Conservation (phyloP, 2,113 vertebrate species). For the Arenaria interpres region DNA sequence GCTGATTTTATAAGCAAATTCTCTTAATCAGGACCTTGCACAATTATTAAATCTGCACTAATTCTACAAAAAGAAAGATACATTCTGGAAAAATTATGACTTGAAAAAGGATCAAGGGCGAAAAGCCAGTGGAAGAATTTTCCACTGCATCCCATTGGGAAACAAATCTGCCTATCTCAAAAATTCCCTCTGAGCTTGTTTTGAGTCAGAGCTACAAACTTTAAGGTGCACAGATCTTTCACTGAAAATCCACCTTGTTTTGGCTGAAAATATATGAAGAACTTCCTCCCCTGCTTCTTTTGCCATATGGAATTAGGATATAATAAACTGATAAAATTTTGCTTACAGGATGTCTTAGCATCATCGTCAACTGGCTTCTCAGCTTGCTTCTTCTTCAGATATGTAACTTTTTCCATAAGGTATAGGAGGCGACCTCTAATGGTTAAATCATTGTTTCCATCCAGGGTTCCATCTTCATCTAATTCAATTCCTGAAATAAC, state of each 20-base stretch:
- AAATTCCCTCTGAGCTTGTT: neutral
- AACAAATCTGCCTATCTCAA: neutral
- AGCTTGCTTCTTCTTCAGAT: conserved; percentile 88
- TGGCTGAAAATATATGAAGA: neutral
- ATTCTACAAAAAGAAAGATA: neutral
- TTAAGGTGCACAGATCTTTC: neutral
- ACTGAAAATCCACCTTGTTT: neutral
- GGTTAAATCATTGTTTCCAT: conserved; percentile 85
- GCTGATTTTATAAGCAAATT: neutral
- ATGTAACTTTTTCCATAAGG: conserved; percentile 90
- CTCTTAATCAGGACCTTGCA: neutral
- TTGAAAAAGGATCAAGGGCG: neutral
- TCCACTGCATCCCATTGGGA: neutral
- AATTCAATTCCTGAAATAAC: conserved; percentile 84
- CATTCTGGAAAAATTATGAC: neutral
- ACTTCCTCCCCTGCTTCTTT: neutral
- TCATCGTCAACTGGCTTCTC: conserved; percentile 83
- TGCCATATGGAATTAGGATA: neutral
- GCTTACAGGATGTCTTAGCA: conserved; percentile 86
- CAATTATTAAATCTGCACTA: neutral
- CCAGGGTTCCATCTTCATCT: conserved; percentile 84
- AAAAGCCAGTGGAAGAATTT: neutral
- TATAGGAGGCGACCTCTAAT: conserved; percentile 89
- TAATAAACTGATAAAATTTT: neutral
- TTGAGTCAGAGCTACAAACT: neutral